Percentiles rank a stretch among this genome's conserved stretches.
Conservation (phyloP, 2,888 invertebrate genomes). For the Lithophane ornitopus region DNA sequence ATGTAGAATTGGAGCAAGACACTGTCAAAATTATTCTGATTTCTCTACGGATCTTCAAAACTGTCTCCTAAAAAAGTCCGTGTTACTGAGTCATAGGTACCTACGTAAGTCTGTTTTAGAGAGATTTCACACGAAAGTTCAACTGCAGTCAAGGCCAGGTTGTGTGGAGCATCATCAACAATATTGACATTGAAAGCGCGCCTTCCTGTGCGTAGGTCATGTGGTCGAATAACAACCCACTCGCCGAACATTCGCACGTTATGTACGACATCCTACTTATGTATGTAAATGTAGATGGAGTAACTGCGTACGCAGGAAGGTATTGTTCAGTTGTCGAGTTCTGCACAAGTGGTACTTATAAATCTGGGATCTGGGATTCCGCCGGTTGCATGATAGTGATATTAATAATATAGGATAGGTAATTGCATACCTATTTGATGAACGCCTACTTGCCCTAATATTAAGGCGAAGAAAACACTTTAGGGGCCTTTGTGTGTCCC, state of each 20-base stretch:
- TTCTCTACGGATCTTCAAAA: background rate
- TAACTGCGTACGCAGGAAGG: slow-evolving; percentile 14
- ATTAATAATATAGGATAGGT: background rate
- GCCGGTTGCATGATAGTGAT: background rate
- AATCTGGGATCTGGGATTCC: slow-evolving; percentile 6
- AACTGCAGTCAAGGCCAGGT: slow-evolving; percentile 66
- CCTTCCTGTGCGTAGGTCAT: slow-evolving; percentile 68
- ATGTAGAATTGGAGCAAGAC: background rate
- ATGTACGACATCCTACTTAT: slow-evolving; percentile 71
- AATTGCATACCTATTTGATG: background rate
- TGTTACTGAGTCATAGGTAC: slow-evolving; percentile 50
- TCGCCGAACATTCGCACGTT: slow-evolving; percentile 64
- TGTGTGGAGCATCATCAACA: slow-evolving; percentile 56
- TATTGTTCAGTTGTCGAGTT: slow-evolving; percentile 20
- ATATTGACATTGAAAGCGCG: slow-evolving; percentile 62
- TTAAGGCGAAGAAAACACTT: background rate
- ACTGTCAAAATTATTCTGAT: background rate
- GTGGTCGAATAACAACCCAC: slow-evolving; percentile 64
- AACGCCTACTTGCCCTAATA: background rate
- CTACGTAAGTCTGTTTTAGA: slow-evolving; percentile 41
- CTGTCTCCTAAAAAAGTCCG: slow-evolving; percentile 20
- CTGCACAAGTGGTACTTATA: slow-evolving; percentile 13
- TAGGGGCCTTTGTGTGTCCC: background rate
- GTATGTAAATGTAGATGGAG: slow-evolving; percentile 9
- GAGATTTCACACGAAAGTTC: slow-evolving; percentile 65